Percentiles rank a stretch among this genome's conserved stretches.
phyloP scores from a whole-genome alignment of 2,113 vertebrate genomes.

The Podiceps cristatus region DNA sequence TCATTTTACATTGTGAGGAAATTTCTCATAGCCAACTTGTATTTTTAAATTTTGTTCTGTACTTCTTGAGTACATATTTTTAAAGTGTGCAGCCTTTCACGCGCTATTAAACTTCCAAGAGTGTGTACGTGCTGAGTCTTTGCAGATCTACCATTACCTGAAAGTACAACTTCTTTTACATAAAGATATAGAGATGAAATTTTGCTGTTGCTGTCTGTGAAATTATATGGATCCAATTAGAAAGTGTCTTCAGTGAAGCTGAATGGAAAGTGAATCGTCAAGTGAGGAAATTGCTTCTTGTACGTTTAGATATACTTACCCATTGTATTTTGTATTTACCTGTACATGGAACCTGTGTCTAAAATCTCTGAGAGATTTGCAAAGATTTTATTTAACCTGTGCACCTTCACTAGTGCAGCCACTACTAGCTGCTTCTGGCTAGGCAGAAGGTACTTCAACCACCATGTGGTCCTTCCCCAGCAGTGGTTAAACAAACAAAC shows the following conservation, averaged over 20 bases:
- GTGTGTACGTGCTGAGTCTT: neutral
- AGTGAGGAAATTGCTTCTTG: neutral
- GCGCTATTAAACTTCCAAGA: neutral
- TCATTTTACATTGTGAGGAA: neutral
- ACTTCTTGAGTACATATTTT: neutral
- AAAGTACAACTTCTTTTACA: neutral
- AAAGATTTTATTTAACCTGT: neutral
- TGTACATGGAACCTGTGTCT: neutral
- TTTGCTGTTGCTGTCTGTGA: neutral
- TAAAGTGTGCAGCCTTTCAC: neutral
- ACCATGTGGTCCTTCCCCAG: neutral
- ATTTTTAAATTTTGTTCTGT: neutral
- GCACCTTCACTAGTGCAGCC: neutral
- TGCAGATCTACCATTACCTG: neutral
- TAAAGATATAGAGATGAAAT: neutral
- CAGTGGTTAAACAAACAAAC: neutral
- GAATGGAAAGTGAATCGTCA: neutral
- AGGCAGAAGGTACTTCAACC: neutral
- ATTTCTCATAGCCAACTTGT: neutral
- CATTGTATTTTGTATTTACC: neutral
- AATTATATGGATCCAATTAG: neutral
- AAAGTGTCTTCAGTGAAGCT: neutral
- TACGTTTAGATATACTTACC: neutral
- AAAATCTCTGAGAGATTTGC: neutral
- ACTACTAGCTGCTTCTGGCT: neutral